These are phyloP conservation scores for Micrasema longulum DNA, from an alignment of 1,140 invertebrate species.

Conservation along the genomic window DNA sequence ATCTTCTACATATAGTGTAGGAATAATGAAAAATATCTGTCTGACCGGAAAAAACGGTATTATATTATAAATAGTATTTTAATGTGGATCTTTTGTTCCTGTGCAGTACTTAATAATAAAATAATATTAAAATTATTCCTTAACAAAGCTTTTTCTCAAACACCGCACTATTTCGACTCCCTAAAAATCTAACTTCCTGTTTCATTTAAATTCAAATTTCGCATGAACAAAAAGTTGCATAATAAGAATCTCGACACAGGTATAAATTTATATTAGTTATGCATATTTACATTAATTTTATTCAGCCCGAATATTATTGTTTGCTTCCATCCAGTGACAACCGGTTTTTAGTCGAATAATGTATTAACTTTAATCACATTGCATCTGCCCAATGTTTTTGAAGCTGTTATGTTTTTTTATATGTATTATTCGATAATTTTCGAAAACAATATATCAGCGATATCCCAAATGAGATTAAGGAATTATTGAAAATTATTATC, in stretches of 20 bases:
- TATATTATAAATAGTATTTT: no score
- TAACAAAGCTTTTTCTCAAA: conserved; percentile 10
- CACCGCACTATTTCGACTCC: conserved; percentile 17
- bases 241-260: conserved; percentile 43
- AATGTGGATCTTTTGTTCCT: neutral
- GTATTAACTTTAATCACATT: neutral
- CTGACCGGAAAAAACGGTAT: no score
- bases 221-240: conserved; percentile 47
- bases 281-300: conserved; percentile 52
- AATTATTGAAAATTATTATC: no score
- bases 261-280: conserved; percentile 47
- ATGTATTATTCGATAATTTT: no score
- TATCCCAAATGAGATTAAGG: no score
- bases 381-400: conserved; percentile 48
- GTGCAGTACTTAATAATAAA: neutral
- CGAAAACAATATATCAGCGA: no score
- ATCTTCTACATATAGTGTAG: no score
- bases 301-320: conserved; percentile 31
- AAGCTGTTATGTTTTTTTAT: no score
- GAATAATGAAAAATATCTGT: no score
- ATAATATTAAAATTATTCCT: conserved; percentile 2
- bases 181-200: conserved; percentile 40
- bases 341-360: conserved; percentile 47
- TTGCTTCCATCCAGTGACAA: conserved; percentile 33
- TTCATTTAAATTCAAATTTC: conserved; percentile 51